Evolutionary conservation across 2,888 invertebrate genomes (phyloP).

Genomic region (Odontocerum albicorne): DNA sequence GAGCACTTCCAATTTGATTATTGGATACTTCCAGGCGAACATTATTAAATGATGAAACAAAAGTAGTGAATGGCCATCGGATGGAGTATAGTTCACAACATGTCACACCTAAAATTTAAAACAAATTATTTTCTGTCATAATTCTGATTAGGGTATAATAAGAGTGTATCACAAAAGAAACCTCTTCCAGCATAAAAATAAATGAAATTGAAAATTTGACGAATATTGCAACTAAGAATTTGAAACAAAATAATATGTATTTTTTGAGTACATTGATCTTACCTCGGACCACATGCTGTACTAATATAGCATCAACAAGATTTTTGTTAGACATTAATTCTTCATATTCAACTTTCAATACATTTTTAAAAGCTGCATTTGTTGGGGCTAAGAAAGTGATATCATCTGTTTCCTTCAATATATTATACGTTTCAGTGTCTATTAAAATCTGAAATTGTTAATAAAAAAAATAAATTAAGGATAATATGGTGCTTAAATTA

Average conservation of each 20-base stretch:
- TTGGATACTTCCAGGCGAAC: conserved; percentile 3
- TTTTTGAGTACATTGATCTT: too few relatives aligned
- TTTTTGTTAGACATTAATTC: conserved; percentile 16
- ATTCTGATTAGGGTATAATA: too few relatives aligned
- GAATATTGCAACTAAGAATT: too few relatives aligned
- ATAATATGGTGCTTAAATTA: too few relatives aligned
- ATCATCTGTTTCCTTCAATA: conserved; percentile 49
- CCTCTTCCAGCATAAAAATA: too few relatives aligned
- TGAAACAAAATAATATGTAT: too few relatives aligned
- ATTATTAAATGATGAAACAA: conserved; percentile 7
- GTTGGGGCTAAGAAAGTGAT: conserved; percentile 62
- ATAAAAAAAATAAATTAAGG: too few relatives aligned
- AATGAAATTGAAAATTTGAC: too few relatives aligned
- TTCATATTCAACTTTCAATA: conserved; percentile 14
- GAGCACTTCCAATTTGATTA: conserved; percentile 19
- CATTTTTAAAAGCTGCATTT: conserved; percentile 45
- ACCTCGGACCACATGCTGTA: conserved; percentile 25
- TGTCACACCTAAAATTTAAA: conserved; percentile 17
- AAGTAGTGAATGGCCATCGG: conserved; percentile 22
- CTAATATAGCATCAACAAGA: conserved; percentile 15
- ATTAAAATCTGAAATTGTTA: conserved; percentile 38
- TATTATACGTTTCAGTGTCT: conserved; percentile 53
- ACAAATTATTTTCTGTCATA: too few relatives aligned
- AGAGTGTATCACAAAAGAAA: too few relatives aligned
- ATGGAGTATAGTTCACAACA: conserved; percentile 24